Percentiles rank a stretch among this genome's conserved stretches.
Conservation (phyloP, 1,140 invertebrate species). For the Euwallacea similis region DNA sequence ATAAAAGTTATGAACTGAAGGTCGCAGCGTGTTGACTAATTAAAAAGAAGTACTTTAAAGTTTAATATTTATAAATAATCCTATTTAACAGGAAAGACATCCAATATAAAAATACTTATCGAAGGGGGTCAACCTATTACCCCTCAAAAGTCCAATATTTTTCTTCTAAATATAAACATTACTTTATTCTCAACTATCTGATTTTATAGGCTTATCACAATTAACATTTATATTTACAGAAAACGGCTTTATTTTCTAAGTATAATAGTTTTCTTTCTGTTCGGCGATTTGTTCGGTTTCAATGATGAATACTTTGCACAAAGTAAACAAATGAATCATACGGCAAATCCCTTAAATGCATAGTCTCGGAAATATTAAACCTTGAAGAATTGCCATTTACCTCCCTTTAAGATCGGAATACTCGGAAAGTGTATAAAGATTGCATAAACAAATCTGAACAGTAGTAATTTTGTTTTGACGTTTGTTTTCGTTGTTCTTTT, state of each 20-base stretch:
- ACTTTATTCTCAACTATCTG: conserved; percentile 35
- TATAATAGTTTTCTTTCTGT: conserved; percentile 4
- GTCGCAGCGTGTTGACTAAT: conserved; percentile 21
- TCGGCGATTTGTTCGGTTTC: neutral
- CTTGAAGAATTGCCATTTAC: no score
- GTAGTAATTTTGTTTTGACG: no score
- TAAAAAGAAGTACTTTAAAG: conserved; percentile 2
- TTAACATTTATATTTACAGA: conserved; percentile 43
- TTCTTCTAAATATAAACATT: conserved; percentile 41
- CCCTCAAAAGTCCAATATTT: conserved; percentile 36
- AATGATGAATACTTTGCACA: no score
- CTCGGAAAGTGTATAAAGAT: no score
- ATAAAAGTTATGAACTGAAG: conserved; percentile 1
- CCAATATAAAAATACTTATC: conserved; percentile 41
- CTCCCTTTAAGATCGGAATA: no score
- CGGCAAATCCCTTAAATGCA: no score
- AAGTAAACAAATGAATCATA: no score
- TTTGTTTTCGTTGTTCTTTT: no score
- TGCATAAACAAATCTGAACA: no score
- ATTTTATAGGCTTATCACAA: conserved; percentile 44
- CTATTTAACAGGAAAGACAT: conserved; percentile 39
- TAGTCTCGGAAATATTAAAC: no score
- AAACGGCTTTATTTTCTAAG: conserved; percentile 13
- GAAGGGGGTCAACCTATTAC: conserved; percentile 30
- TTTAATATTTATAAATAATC: conserved; percentile 36